Conservation (phyloP, 2,113 vertebrate genomes). For the Rhinolophus sinicus region DNA sequence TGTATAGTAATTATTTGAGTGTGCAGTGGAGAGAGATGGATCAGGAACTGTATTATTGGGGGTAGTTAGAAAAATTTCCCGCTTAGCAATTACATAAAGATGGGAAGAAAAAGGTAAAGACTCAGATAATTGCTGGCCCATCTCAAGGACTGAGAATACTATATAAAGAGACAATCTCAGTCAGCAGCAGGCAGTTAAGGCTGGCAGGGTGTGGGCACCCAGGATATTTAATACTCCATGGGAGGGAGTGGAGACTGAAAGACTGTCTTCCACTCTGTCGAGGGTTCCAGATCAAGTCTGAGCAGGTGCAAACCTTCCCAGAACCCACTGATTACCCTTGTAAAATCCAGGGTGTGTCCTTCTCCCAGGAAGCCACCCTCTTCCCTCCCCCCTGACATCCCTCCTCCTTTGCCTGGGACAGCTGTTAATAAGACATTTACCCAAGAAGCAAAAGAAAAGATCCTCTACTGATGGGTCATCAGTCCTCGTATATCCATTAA, state of each 20-base stretch:
- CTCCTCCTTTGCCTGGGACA: neutral
- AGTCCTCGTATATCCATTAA: constrained; percentile 69
- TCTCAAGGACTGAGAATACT: neutral
- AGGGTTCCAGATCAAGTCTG: constrained; percentile 56
- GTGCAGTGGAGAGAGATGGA: neutral
- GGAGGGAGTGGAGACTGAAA: neutral
- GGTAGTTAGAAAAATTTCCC: neutral
- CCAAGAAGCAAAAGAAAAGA: constrained; percentile 69
- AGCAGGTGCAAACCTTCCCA: constrained; percentile 51
- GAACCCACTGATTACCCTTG: constrained; percentile 51
- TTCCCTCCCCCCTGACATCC: neutral
- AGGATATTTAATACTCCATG: neutral
- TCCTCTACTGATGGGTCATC: constrained; percentile 73
- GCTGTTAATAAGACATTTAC: constrained; percentile 73
- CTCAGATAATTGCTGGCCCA: neutral
- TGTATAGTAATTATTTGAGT: neutral
- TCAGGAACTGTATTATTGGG: neutral
- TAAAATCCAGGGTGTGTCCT: constrained; percentile 59
- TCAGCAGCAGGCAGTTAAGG: neutral
- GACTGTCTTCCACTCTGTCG: neutral
- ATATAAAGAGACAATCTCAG: neutral
- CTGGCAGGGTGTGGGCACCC: neutral
- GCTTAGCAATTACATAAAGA: neutral
- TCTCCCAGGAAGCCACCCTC: constrained; percentile 10
- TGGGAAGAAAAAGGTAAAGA: neutral